Percentiles rank a stretch among this genome's conserved stretches.
Evolutionary conservation across 2,113 vertebrate genomes (phyloP).

Genomic region (Hippocampus zosterae): DNA sequence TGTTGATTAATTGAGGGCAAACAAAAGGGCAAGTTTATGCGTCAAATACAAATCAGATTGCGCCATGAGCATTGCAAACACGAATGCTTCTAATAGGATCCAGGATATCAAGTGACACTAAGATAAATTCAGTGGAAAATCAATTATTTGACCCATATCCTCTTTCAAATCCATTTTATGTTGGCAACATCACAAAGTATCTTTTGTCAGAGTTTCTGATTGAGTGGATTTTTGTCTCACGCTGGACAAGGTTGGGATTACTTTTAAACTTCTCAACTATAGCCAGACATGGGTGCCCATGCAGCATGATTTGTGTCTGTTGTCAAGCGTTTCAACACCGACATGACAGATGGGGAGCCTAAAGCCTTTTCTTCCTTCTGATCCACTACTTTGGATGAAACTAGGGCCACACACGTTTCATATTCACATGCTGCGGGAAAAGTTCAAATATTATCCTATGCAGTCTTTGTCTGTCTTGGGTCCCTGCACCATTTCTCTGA

Average conservation of each 20-base stretch:
- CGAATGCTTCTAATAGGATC: background rate
- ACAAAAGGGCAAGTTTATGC: slow-evolving; percentile 6
- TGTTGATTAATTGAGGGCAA: slow-evolving; percentile 20
- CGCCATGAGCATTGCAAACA: background rate
- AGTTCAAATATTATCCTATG: slow-evolving; percentile 53
- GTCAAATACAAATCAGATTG: slow-evolving; percentile 4
- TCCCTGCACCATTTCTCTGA: slow-evolving; percentile 31
- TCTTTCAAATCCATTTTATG: background rate
- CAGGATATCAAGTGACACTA: background rate
- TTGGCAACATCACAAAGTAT: background rate
- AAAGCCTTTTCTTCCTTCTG: slow-evolving; percentile 30
- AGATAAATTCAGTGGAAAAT: background rate
- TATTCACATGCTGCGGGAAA: slow-evolving; percentile 41
- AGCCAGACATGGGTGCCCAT: slow-evolving; percentile 21
- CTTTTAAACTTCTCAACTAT: slow-evolving; percentile 7
- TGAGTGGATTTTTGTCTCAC: background rate
- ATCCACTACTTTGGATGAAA: slow-evolving; percentile 25
- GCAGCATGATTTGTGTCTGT: slow-evolving; percentile 10
- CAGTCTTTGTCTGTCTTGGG: slow-evolving; percentile 22
- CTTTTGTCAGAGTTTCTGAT: background rate
- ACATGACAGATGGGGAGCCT: slow-evolving; percentile 18
- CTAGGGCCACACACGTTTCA: slow-evolving; percentile 34
- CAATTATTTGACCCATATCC: background rate
- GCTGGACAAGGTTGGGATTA: slow-evolving; percentile 7
- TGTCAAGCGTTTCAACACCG: slow-evolving; percentile 23